These are phyloP conservation scores for Drosophila greeni DNA, from an alignment of 2,888 invertebrate genomes.

Conservation along the genomic window DNA sequence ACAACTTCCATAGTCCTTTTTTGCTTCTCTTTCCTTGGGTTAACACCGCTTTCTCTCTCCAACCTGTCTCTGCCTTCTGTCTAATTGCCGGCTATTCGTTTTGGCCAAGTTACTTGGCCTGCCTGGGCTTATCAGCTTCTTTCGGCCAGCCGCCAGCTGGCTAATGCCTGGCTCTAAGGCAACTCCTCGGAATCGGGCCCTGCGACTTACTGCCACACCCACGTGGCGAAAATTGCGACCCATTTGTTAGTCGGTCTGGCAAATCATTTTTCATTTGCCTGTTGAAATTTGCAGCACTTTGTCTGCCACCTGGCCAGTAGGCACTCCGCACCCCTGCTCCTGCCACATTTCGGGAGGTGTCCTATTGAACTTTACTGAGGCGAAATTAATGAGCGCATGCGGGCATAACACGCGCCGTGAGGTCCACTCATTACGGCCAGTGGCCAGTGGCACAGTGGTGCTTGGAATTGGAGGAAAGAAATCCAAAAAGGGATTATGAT, in stretches of 20 bases:
- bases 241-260: conserved; percentile 48
- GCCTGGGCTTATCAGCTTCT: conserved; percentile 34
- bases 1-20: too few relatives aligned
- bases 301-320: conserved; percentile 29
- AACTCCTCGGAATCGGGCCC: neutral
- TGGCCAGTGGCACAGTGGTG: neutral
- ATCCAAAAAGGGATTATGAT: too few relatives aligned
- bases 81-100: conserved; percentile 68
- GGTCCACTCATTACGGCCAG: conserved; percentile 38
- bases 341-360: conserved; percentile 6
- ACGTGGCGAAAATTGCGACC: conserved; percentile 39
- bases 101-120: conserved; percentile 40
- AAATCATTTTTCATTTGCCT: conserved; percentile 70
- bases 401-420: conserved; percentile 58
- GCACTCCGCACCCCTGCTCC: neutral
- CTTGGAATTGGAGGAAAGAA: too few relatives aligned
- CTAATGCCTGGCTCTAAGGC: conserved; percentile 4
- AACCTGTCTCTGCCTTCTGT: conserved; percentile 29
- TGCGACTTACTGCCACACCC: conserved; percentile 24
- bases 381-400: conserved; percentile 71
- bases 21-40: conserved; percentile 3
- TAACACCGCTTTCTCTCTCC: neutral
- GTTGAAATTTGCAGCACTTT: conserved; percentile 61
- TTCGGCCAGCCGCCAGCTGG: conserved; percentile 10
- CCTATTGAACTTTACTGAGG: conserved; percentile 70